A percentile compares a stretch with the other conserved stretches of the same genome.
phyloP scores from a whole-genome alignment of 2,888 invertebrate genomes.

The Cloeon dipterum region DNA sequence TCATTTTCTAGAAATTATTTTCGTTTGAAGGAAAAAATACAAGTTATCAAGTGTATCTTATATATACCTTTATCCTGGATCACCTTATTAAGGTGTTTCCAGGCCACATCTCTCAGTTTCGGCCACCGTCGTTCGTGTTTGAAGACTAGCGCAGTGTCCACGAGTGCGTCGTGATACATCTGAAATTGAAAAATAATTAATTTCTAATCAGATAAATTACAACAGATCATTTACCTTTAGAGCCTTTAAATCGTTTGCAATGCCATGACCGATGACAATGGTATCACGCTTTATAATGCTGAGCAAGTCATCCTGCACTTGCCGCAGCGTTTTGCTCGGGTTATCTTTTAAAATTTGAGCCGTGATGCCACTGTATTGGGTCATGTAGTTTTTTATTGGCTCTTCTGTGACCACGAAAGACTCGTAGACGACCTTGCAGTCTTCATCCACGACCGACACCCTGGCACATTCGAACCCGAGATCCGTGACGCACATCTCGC shows the following conservation, averaged over 20 bases:
- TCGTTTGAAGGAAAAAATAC: no score
- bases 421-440: constrained; percentile 60
- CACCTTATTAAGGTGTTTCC: no score
- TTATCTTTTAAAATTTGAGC: constrained; percentile 35
- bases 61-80: no score
- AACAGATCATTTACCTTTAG: no score
- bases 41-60: no score
- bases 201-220: no score
- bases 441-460: constrained; percentile 56
- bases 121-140: no score
- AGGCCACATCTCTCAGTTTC: no score
- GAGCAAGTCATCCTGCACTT: constrained; percentile 71
- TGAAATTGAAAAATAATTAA: no score
- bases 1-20: no score
- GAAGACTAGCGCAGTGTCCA: constrained; percentile 77
- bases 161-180: constrained; percentile 55
- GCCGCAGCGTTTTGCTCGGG: constrained; percentile 38
- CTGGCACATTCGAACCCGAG: constrained; percentile 68
- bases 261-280: constrained; percentile 81
- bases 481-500: constrained; percentile 91
- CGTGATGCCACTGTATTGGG: constrained; percentile 83
- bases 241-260: constrained; percentile 82
- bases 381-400: constrained; percentile 80
- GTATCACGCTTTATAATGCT: constrained; percentile 58
- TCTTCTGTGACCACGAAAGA: constrained; percentile 59